These are phyloP conservation scores for Coremacera marginata DNA, from an alignment of 2,888 invertebrate genomes.

Conservation along the genomic window DNA sequence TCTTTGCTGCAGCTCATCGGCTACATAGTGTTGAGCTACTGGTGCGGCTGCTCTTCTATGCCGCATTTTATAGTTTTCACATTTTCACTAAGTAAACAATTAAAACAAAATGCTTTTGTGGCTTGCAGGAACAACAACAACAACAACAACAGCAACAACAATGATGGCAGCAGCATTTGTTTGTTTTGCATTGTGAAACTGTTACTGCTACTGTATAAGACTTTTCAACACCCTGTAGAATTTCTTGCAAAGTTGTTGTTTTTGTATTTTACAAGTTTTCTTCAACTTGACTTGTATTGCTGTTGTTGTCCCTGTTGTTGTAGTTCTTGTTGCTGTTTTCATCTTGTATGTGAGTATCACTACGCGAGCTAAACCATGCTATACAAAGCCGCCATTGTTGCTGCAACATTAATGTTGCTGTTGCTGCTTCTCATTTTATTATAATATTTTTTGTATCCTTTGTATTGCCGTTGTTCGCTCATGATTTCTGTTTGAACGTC, in stretches of 20 bases:
- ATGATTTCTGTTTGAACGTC: constrained; percentile 20
- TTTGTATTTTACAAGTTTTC: constrained; percentile 13
- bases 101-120: constrained; percentile 31
- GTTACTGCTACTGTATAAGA: not conserved
- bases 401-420: constrained; percentile 24
- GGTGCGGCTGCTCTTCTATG: not conserved
- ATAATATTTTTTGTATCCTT: not conserved
- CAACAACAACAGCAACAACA: not conserved
- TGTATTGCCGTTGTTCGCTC: not conserved
- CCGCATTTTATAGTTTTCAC: constrained; percentile 4
- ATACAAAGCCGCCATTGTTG: constrained; percentile 16
- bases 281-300: not conserved
- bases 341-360: not conserved
- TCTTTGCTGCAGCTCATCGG: not conserved
- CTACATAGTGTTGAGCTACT: not conserved
- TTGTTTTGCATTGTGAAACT: constrained; percentile 15
- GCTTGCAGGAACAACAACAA: constrained; percentile 1
- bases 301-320: not conserved
- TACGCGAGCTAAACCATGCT: not conserved
- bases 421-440: not conserved
- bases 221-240: not conserved
- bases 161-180: not conserved
- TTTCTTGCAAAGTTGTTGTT: not conserved
- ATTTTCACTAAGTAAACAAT: constrained; percentile 32
- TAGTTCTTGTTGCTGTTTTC: not conserved